Evolutionary conservation across 2,797 vertebrate genomes (phyloP), one percentile per base, ranked within the genome.

Genomic region (Myripristis jacobus): DNA sequence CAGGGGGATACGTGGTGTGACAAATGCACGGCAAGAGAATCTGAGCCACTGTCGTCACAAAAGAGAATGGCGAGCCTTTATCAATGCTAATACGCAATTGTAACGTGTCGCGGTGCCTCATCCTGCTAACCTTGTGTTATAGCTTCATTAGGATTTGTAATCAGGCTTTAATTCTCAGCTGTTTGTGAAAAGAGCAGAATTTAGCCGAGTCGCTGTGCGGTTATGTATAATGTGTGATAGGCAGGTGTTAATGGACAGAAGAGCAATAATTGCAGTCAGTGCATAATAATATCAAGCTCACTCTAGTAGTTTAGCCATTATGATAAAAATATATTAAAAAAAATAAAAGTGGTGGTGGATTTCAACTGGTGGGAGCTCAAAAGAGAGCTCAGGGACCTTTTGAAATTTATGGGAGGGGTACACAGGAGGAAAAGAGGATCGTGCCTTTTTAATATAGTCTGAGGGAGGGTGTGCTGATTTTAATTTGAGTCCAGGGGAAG

Each of bases 31-130:
- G 59, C 54, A 52, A 54, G 46, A 36, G 54, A 43, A 65, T 73
- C 76, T 54, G 66, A 78, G 69, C 59, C 21, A 41, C 41, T 31
- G 31, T 77, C 53, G 36, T 61, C 59, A 76, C 72, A 55, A 38
- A 10, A 50, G 24, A 60, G 53, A 64, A 41, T 19, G 15, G 9
- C 25, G 47, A 70, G 31, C 21, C 9, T 62, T 44, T 66, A 76
- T 66, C 63, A 68, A 60, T 10, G 24, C 53, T 21, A 29, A 60
- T 27, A 19, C 43, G 63, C 41, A n/a, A 62, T 65, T 80, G 76
- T 22, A 56, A 22, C 10, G 9, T 19, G 10, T 44, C 47, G 24
- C 52, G 65, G 44, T 10, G 43, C 68, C 74, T 59, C 50, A 73
- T 60, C 59, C 36, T 63, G 13, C 16, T n/a, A 25, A 53, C 19